Evolutionary conservation across 92 coral and sea anemone species (phyloP).

Genomic region (Heteractis magnifica): DNA sequence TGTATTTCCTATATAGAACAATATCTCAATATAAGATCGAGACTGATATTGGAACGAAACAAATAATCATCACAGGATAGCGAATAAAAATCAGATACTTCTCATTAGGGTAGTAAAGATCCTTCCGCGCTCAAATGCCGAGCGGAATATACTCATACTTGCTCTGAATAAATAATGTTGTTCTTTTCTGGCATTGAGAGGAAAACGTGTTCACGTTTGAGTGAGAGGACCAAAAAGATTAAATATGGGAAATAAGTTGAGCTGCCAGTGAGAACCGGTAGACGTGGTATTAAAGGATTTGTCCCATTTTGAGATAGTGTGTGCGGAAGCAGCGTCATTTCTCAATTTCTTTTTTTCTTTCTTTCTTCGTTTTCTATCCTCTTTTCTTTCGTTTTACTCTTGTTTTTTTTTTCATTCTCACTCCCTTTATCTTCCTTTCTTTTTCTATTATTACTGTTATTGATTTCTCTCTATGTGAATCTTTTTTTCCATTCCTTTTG

Average conservation of each 20-base stretch:
- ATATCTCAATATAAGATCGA: background rate
- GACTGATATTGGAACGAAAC: conserved; percentile 1
- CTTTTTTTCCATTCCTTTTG: background rate
- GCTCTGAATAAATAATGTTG: background rate
- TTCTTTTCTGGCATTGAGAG: background rate
- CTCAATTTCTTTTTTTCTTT: background rate
- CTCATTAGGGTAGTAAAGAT: background rate
- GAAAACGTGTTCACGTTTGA: background rate
- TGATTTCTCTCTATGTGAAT: background rate
- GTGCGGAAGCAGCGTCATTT: background rate
- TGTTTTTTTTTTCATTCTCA: background rate
- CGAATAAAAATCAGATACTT: background rate
- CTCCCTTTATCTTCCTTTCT: too few relatives aligned
- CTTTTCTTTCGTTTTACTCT: background rate
- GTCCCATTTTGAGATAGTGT: background rate
- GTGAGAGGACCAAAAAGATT: background rate
- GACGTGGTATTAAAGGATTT: background rate
- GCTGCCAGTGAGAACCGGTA: too few relatives aligned
- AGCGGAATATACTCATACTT: background rate
- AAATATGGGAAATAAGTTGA: background rate
- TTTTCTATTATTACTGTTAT: too few relatives aligned
- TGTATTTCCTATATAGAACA: background rate
- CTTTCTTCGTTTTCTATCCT: background rate
- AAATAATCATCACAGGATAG: background rate
- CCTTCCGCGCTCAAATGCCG: background rate